phyloP scores from a whole-genome alignment of 2,888 invertebrate species.

The Xanthorhoe designata region DNA sequence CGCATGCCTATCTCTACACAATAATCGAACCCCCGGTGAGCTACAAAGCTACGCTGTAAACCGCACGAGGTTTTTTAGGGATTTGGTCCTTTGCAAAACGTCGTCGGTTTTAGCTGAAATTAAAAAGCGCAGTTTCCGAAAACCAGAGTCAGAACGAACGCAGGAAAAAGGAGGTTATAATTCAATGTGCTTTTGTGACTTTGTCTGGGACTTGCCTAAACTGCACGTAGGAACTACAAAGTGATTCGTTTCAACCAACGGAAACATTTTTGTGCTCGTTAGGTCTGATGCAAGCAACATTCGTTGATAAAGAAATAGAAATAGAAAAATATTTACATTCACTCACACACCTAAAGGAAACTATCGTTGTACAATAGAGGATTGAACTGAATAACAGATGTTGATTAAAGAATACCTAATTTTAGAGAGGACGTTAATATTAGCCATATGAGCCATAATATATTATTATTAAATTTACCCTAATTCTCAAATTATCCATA shows the following conservation, averaged over 20 bases:
- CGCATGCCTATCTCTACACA: neutral
- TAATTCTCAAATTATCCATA: slow-evolving; percentile 66
- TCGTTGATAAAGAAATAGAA: too few species aligned
- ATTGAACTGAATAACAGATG: neutral
- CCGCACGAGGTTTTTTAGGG: slow-evolving; percentile 70
- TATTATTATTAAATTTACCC: slow-evolving; percentile 60
- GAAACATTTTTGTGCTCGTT: slow-evolving; percentile 8
- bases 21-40: slow-evolving; percentile 46
- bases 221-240: slow-evolving; percentile 19
- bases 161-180: slow-evolving; percentile 21
- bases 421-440: neutral
- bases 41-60: slow-evolving; percentile 67
- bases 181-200: slow-evolving; percentile 30
- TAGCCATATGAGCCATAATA: too few species aligned
- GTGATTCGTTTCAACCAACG: slow-evolving; percentile 13
- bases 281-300: neutral
- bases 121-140: slow-evolving; percentile 40
- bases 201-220: slow-evolving; percentile 12
- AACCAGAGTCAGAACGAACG: slow-evolving; percentile 39
- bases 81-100: slow-evolving; percentile 63
- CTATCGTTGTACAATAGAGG: neutral
- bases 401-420: neutral
- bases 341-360: too few species aligned
- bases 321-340: too few species aligned
- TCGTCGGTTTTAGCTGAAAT: slow-evolving; percentile 51